phyloP scores from a whole-genome alignment of 2,888 invertebrate genomes.

The Hipparchia sbordonii region DNA sequence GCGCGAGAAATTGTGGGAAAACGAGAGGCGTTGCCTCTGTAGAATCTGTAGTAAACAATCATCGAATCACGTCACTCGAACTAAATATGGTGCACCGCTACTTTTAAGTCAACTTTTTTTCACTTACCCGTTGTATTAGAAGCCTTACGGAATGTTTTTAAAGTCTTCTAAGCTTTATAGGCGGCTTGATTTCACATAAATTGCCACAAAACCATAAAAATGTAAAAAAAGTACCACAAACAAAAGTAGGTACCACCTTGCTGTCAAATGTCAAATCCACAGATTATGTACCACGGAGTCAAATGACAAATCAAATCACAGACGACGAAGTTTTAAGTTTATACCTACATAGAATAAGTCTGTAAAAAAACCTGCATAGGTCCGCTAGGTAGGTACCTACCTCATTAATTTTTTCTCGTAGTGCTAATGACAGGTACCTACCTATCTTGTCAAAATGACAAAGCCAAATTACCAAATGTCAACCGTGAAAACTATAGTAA shows the following conservation, averaged over 20 bases:
- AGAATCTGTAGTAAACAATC: conserved; percentile 79
- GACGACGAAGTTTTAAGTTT: no score
- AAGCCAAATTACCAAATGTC: not conserved
- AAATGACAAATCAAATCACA: no score
- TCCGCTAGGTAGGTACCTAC: no score
- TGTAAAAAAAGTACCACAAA: conserved; percentile 45
- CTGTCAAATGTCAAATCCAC: not conserved
- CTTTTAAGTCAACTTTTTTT: conserved; percentile 6
- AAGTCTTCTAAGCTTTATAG: conserved; percentile 11
- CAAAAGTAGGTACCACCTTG: no score
- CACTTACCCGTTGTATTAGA: conserved; percentile 39
- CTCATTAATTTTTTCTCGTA: no score
- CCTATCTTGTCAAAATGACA: no score
- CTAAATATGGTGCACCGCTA: conserved; percentile 52
- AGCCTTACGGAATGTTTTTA: conserved; percentile 23
- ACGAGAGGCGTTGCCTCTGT: conserved; percentile 81
- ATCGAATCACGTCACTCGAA: conserved; percentile 70
- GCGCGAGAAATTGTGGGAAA: conserved; percentile 79
- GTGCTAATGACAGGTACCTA: no score
- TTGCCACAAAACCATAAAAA: conserved; percentile 48
- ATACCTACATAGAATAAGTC: no score
- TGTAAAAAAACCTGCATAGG: no score
- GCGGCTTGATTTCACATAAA: conserved; percentile 59
- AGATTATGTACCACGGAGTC: no score
- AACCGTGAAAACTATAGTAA: no score